Percentiles rank a stretch among this genome's conserved stretches.
Conservation (phyloP, 2,797 vertebrate genomes). For the Malacoraja senta region DNA sequence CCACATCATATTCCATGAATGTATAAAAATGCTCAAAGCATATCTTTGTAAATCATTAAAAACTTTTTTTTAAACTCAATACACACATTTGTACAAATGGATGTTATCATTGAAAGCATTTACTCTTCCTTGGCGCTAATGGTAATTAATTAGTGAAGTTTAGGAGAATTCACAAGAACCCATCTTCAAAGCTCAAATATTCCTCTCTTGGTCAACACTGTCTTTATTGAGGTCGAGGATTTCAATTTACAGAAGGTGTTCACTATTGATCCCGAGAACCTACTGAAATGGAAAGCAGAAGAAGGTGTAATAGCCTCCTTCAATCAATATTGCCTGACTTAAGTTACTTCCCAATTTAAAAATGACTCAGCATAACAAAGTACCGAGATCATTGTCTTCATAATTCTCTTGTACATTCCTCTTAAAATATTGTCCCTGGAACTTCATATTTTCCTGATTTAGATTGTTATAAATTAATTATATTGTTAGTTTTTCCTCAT, state of each 20-base stretch:
- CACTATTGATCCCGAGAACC: not conserved
- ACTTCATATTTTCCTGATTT: not conserved
- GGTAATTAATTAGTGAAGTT: not conserved
- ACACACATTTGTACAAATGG: not conserved
- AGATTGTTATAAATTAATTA: not conserved
- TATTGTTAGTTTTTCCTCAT: not conserved
- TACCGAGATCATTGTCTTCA: not conserved
- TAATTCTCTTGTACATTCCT: not conserved
- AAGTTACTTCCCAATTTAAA: not conserved
- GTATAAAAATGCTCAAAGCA: not conserved
- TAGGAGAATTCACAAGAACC: not conserved
- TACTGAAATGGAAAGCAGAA: not conserved
- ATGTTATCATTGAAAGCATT: not conserved
- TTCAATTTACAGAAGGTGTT: not conserved
- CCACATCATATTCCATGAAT: not conserved
- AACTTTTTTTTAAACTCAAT: not conserved
- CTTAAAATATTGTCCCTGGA: not conserved
- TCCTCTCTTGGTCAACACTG: not conserved
- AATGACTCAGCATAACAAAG: not conserved
- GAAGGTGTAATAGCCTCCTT: not conserved
- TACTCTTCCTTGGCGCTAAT: not conserved
- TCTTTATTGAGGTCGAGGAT: not conserved
- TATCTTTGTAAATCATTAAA: not conserved
- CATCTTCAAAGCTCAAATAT: not conserved
- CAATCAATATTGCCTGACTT: not conserved